phyloP scores from a whole-genome alignment of 2,113 vertebrate genomes.

The Pelmatolapia mariae region DNA sequence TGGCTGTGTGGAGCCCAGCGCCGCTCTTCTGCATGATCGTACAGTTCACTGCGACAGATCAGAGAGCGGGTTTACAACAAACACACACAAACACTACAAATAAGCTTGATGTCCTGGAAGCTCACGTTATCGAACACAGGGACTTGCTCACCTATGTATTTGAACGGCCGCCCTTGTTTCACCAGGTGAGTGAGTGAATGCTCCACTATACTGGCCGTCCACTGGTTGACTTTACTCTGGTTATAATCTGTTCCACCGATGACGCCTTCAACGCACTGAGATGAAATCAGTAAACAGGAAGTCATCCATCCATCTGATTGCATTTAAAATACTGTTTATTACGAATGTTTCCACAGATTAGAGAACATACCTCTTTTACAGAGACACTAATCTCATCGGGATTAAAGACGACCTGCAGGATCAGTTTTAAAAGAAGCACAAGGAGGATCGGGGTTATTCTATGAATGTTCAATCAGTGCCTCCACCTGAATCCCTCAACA shows the following conservation, averaged over 20 bases:
- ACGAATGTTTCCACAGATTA: background rate
- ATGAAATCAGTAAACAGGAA: background rate
- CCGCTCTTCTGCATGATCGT: slow-evolving; percentile 93
- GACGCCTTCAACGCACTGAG: slow-evolving; percentile 88
- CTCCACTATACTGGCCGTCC: slow-evolving; percentile 92
- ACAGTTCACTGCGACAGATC: slow-evolving; percentile 82
- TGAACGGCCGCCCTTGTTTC: slow-evolving; percentile 91
- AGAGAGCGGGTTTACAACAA: background rate
- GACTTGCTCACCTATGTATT: slow-evolving; percentile 85
- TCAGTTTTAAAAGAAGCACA: background rate
- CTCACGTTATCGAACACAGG: background rate
- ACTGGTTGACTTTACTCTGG: slow-evolving; percentile 91
- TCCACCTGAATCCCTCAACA: background rate
- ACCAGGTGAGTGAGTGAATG: slow-evolving; percentile 88
- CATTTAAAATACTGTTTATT: background rate
- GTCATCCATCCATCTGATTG: background rate
- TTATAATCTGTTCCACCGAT: slow-evolving; percentile 91
- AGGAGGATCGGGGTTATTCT: background rate
- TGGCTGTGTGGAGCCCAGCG: slow-evolving; percentile 94
- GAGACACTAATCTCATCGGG: slow-evolving; percentile 65
- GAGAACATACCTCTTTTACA: slow-evolving; percentile 69
- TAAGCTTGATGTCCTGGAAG: background rate
- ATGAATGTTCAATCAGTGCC: background rate
- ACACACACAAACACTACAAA: background rate
- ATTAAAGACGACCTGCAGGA: slow-evolving; percentile 61